Base-by-base conservation (phyloP, 2,113 vertebrate genomes). In the Charadrius vociferus region DNA sequence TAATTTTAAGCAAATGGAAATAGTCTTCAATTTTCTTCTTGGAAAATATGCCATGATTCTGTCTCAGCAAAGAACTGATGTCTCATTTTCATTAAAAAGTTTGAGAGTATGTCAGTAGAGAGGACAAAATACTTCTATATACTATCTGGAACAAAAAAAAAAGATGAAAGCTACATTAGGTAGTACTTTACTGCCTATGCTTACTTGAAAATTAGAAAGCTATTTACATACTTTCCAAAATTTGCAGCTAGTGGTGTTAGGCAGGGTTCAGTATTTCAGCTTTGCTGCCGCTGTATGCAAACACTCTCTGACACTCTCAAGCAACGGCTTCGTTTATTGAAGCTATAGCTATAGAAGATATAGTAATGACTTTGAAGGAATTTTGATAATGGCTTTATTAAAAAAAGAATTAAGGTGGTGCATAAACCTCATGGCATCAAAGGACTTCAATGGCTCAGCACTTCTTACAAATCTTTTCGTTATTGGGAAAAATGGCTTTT, bases 281-380 rank as follows among this genome's bases (percentile, higher is more conserved):
- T 86, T 50, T 55, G 36, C 72, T 80, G 75, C 47, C 5, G 4
- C 32, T 22, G 8, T 9, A 17, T 36, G 32, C 36, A 65, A 34
- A 22, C 11, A 21, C 43, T 4, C 6, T n/a, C 83, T 61, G 67
- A 55, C 39, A 39, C 52, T 63, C 67, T 66, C 53, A 61, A 61
- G 23, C 15, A 23, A 27, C 4, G 32, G 12, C 37, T 63, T 43
- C 61, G 24, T 65, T 86, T 80, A 72, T 18, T 82, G 74, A 80
- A 75, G 53, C 23, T 19, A 37, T 10, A 67, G 58, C 71, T n/a
- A n/a, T n/a, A n/a, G n/a, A n/a, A n/a, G n/a, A n/a, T n/a, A n/a
- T n/a, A n/a, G 43, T 79, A 89, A 95, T 59, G 45, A 72, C 82
- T 89, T 19, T 84, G 81, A 96, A 91, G 81, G 68, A 81, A 94